phyloP scores from a whole-genome alignment of 1,140 invertebrate species.

The Trichonephila clavipes region DNA sequence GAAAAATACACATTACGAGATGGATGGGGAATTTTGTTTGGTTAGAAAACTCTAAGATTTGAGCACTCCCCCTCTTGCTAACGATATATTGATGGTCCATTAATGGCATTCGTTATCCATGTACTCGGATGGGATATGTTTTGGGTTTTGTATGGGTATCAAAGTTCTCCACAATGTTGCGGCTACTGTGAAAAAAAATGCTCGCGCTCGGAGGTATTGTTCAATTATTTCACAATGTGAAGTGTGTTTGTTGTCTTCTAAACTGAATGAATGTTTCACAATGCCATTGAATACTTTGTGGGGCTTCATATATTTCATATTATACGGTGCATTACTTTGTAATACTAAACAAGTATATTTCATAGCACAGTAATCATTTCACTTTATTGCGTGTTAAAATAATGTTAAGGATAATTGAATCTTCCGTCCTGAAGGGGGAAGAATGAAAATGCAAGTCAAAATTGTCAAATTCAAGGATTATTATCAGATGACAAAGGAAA shows the following conservation, averaged over 20 bases:
- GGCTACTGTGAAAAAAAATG: neutral
- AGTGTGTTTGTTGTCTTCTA: neutral
- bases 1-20: constrained; percentile 8
- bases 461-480: too few relatives aligned
- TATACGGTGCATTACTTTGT: too few relatives aligned
- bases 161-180: neutral
- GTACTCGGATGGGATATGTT: neutral
- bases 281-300: neutral
- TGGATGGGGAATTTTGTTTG: constrained; percentile 53
- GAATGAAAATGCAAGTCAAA: too few relatives aligned
- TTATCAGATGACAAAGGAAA: too few relatives aligned
- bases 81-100: constrained; percentile 59
- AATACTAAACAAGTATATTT: too few relatives aligned
- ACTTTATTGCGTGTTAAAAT: too few relatives aligned
- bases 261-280: neutral
- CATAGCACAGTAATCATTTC: too few relatives aligned
- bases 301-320: neutral
- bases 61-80: neutral
- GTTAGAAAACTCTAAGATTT: constrained; percentile 4
- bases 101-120: neutral
- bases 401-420: too few relatives aligned
- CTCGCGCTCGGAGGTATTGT: neutral
- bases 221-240: neutral
- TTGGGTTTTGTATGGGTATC: neutral
- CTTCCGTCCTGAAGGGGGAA: too few relatives aligned